These are phyloP conservation scores for Hippocampus barbouri DNA, from an alignment of 2,113 vertebrate species.

Conservation along the genomic window DNA sequence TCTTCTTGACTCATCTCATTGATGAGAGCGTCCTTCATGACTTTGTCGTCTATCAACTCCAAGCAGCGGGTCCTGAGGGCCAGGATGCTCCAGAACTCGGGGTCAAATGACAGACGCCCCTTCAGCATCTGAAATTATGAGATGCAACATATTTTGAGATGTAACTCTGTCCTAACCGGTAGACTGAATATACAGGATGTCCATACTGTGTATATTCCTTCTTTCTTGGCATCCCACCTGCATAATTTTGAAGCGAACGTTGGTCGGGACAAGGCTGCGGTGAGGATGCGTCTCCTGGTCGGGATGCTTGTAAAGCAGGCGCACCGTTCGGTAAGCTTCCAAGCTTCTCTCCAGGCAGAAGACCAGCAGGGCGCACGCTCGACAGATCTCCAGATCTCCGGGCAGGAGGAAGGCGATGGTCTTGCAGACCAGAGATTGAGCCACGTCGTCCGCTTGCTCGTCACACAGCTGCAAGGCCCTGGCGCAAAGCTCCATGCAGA, in stretches of 20 bases:
- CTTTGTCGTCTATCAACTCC: conserved; percentile 83
- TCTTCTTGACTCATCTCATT: conserved; percentile 77
- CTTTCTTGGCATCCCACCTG: conserved; percentile 43
- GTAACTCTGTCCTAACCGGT: too few species aligned
- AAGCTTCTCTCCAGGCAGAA: conserved; percentile 92
- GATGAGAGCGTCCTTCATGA: conserved; percentile 69
- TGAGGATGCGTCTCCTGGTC: conserved; percentile 90
- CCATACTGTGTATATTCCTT: background rate
- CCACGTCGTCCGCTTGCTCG: conserved; percentile 80
- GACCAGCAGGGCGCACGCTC: conserved; percentile 88
- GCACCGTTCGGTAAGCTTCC: conserved; percentile 87
- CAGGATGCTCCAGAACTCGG: conserved; percentile 96
- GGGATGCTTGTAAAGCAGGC: conserved; percentile 85
- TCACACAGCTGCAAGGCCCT: conserved; percentile 88
- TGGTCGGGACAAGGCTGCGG: conserved; percentile 82
- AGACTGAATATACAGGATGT: too few species aligned
- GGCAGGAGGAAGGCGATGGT: conserved; percentile 91
- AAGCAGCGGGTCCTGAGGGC: conserved; percentile 90
- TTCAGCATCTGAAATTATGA: conserved; percentile 80
- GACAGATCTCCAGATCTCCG: conserved; percentile 91
- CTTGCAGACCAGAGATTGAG: conserved; percentile 92
- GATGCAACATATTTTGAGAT: background rate
- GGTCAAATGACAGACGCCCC: conserved; percentile 90
- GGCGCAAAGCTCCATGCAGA: conserved; percentile 92
- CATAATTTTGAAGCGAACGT: conserved; percentile 89